Conservation (phyloP, 2,888 invertebrate species). For the Gastracanthus pulcherrimus region DNA sequence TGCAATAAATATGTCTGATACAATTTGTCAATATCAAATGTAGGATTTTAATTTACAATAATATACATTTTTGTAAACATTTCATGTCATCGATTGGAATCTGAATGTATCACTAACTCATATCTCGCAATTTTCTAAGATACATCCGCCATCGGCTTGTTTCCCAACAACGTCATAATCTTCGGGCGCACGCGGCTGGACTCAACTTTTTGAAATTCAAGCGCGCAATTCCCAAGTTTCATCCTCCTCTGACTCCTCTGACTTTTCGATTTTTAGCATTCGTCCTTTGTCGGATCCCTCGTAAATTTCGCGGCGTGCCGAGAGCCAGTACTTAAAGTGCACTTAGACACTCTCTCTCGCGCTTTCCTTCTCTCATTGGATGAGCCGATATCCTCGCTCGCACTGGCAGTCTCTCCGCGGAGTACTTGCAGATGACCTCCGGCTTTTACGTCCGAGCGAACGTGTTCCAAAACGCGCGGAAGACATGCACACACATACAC, state of each 20-base stretch:
- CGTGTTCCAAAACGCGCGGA: conserved; percentile 6
- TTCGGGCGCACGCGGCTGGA: background rate
- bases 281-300: conserved; percentile 43
- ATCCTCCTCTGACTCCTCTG: background rate
- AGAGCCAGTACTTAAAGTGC: conserved; percentile 32
- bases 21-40: no score
- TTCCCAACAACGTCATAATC: background rate
- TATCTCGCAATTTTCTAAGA: no score
- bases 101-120: no score
- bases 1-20: no score
- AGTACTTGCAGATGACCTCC: no score
- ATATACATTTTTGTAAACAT: no score
- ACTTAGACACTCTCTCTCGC: conserved; percentile 17
- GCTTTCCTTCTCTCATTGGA: background rate
- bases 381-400: conserved; percentile 27
- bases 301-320: conserved; percentile 42
- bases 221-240: background rate
- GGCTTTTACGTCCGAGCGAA: conserved; percentile 29
- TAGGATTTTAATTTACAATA: no score
- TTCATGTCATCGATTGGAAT: no score
- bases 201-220: conserved; percentile 35
- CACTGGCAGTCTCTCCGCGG: no score
- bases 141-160: background rate
- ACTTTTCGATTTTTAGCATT: conserved; percentile 42
- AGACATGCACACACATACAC: conserved; percentile 3